Evolutionary conservation across 2,113 vertebrate genomes (phyloP).

Genomic region (Melanostigma gelatinosum): DNA sequence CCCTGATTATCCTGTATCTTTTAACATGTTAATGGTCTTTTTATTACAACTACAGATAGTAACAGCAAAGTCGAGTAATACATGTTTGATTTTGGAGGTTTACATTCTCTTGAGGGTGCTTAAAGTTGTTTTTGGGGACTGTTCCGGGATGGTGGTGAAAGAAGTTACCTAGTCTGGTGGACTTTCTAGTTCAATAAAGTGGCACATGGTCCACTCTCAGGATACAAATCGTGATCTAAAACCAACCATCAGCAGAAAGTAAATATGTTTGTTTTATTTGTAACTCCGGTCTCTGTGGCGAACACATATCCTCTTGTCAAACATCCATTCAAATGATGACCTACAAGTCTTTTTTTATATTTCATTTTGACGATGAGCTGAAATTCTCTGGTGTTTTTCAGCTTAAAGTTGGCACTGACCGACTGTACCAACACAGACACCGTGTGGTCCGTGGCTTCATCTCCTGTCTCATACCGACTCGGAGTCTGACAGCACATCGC

Average conservation of each 20-base stretch:
- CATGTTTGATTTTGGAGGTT: too few species aligned
- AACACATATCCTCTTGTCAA: constrained; percentile 54
- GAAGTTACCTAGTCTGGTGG: neutral
- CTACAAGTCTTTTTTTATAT: constrained; percentile 18
- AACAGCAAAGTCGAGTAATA: neutral
- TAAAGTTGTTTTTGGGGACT: neutral
- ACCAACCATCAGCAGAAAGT: neutral
- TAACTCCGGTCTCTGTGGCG: constrained; percentile 41
- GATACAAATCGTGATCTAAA: constrained; percentile 13
- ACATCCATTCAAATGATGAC: constrained; percentile 19
- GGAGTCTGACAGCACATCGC: constrained; percentile 31
- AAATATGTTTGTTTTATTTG: constrained; percentile 19
- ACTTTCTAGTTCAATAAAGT: neutral
- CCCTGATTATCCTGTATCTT: neutral
- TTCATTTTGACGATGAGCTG: constrained; percentile 32
- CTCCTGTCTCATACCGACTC: constrained; percentile 4
- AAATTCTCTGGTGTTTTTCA: constrained; percentile 26
- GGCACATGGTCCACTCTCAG: neutral
- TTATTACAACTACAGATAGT: neutral
- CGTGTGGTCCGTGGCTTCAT: constrained; percentile 47
- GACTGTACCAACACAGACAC: constrained; percentile 42
- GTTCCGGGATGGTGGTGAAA: neutral
- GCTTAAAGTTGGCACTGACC: constrained; percentile 2
- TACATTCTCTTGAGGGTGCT: too few species aligned
- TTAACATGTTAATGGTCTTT: neutral